phyloP scores from a whole-genome alignment of 2,113 vertebrate genomes.

The Tragelaphus scriptus region DNA sequence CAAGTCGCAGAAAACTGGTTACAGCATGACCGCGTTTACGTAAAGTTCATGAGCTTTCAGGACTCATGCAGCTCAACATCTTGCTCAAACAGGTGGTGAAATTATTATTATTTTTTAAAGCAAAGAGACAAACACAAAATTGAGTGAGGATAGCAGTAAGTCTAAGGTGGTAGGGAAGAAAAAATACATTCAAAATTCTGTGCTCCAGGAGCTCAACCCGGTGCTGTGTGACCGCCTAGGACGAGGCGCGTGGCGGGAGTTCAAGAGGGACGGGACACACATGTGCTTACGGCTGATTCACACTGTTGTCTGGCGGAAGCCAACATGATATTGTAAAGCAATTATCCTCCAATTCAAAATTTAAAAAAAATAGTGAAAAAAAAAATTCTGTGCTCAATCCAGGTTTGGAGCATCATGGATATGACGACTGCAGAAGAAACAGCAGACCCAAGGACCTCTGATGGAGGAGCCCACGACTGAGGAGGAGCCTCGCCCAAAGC shows the following conservation, averaged over 20 bases:
- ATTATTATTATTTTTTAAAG: background rate
- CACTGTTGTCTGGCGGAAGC: background rate
- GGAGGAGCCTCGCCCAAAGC: background rate
- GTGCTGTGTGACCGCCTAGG: background rate
- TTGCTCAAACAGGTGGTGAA: background rate
- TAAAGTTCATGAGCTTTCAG: background rate
- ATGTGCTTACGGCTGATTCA: background rate
- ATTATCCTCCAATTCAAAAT: background rate
- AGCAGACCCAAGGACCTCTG: background rate
- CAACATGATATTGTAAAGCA: background rate
- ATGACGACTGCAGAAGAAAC: accelerated
- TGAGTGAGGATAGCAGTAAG: background rate
- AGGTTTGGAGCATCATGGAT: accelerated
- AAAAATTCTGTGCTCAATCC: accelerated
- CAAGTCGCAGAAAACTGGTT: background rate
- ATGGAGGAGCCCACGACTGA: accelerated
- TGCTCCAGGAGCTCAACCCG: background rate
- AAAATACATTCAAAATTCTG: background rate
- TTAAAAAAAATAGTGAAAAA: background rate
- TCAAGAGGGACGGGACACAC: background rate
- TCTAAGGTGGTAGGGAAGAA: background rate
- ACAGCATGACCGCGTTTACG: accelerated
- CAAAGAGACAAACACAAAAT: background rate
- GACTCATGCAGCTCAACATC: accelerated
- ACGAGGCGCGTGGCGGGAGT: accelerated